Percentiles rank a stretch among this genome's conserved stretches.
These are phyloP conservation scores for Tiliqua scincoides DNA, from an alignment of 2,113 vertebrate genomes.

Conservation along the genomic window DNA sequence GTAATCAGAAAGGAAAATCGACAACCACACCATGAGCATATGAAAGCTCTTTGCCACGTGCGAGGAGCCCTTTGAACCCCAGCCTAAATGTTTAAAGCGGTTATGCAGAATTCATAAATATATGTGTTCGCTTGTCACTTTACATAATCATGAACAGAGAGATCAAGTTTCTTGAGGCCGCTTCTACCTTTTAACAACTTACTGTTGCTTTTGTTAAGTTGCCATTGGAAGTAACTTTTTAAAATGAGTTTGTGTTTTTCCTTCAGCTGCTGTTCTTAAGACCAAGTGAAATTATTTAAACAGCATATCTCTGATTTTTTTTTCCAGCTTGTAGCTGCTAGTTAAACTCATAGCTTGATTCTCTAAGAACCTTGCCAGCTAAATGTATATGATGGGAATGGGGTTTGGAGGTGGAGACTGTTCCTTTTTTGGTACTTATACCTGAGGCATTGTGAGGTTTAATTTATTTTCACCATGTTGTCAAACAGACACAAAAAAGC, in stretches of 20 bases:
- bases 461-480: neutral
- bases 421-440: neutral
- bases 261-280: slow-evolving; percentile 23
- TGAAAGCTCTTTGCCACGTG: neutral
- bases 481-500: neutral
- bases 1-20: no score
- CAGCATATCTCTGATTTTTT: slow-evolving; percentile 13
- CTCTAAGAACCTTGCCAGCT: neutral
- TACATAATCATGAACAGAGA: neutral
- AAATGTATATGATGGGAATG: neutral
- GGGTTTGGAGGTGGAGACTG: neutral
- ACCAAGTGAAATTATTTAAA: slow-evolving; percentile 14
- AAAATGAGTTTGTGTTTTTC: neutral
- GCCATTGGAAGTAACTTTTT: neutral
- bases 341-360: neutral
- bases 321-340: neutral
- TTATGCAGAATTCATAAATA: neutral
- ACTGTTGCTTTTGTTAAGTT: neutral
- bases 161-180: neutral
- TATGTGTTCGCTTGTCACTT: neutral
- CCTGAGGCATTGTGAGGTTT: neutral
- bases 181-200: neutral
- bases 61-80: neutral
- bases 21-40: no score
- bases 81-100: neutral